Conservation (phyloP, 2,888 invertebrate species). For the Lacanobia oleracea region DNA sequence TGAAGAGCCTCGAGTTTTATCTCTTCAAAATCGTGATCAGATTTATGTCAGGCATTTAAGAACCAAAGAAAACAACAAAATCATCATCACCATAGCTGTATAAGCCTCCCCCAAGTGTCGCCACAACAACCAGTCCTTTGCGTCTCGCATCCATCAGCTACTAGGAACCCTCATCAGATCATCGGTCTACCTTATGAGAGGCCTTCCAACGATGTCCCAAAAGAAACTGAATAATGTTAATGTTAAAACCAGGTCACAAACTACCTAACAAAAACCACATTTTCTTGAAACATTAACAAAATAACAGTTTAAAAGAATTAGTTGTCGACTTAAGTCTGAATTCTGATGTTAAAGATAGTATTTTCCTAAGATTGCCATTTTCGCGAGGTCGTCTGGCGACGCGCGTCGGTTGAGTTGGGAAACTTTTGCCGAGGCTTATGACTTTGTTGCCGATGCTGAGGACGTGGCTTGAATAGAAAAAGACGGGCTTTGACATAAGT, state of each 20-base stretch:
- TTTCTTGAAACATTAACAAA: constrained; percentile 12
- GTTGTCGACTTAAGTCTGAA: constrained; percentile 32
- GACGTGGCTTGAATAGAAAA: constrained; percentile 63
- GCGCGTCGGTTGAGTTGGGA: constrained; percentile 54
- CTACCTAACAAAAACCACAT: constrained; percentile 1
- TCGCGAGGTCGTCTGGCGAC: constrained; percentile 45
- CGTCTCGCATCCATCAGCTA: too few relatives aligned
- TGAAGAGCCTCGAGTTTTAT: too few relatives aligned
- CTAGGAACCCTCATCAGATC: too few relatives aligned
- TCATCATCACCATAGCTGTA: too few relatives aligned
- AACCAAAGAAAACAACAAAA: too few relatives aligned
- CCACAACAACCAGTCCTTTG: too few relatives aligned
- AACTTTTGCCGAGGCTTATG: constrained; percentile 71
- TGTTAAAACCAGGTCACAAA: neutral
- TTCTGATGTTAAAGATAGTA: constrained; percentile 44
- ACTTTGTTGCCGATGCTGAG: constrained; percentile 65
- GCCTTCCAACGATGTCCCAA: neutral
- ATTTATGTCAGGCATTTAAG: too few relatives aligned
- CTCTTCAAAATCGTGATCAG: too few relatives aligned
- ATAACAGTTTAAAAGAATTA: constrained; percentile 38
- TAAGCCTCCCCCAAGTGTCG: too few relatives aligned
- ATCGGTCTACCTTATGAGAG: too few relatives aligned
- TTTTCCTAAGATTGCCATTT: constrained; percentile 60
- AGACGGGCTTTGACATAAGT: constrained; percentile 50
- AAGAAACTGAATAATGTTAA: neutral